Evolutionary conservation across 2,797 vertebrate genomes (phyloP).

Genomic region (Heliangelus exortis): DNA sequence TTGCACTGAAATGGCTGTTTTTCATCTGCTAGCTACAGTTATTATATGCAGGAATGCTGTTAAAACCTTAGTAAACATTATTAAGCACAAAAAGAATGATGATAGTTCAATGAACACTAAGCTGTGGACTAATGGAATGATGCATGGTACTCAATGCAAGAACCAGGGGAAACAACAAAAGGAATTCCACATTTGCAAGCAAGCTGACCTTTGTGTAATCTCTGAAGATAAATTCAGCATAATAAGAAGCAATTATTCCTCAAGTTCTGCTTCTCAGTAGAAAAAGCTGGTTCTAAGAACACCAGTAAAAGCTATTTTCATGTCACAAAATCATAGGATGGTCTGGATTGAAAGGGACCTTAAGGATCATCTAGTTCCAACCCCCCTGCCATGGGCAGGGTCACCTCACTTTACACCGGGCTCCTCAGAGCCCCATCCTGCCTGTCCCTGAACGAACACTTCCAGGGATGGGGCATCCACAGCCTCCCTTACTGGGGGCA

Average conservation of each 20-base stretch:
- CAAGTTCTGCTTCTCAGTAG: neutral
- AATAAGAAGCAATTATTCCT: neutral
- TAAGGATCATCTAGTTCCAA: too few relatives aligned
- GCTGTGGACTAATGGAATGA: conserved; percentile 53
- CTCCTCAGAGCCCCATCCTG: too few relatives aligned
- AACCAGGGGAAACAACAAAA: conserved; percentile 4
- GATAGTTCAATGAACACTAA: conserved; percentile 24
- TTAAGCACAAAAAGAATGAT: conserved; percentile 52
- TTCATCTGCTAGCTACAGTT: conserved; percentile 46
- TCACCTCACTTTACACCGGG: too few relatives aligned
- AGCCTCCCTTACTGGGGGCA: neutral
- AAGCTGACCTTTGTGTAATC: conserved; percentile 5
- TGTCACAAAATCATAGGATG: neutral
- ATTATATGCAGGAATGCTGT: neutral
- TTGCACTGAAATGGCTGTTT: neutral
- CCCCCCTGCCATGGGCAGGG: too few relatives aligned
- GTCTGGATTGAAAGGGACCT: too few relatives aligned
- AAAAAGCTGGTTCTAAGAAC: neutral
- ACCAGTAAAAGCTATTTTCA: neutral
- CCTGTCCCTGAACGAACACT: too few relatives aligned
- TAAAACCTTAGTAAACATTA: conserved; percentile 65
- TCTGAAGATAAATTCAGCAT: neutral
- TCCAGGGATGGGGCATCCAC: too few relatives aligned
- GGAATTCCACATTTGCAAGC: neutral
- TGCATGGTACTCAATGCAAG: neutral